phyloP scores from a whole-genome alignment of 2,113 vertebrate species.

The Promerops cafer region DNA sequence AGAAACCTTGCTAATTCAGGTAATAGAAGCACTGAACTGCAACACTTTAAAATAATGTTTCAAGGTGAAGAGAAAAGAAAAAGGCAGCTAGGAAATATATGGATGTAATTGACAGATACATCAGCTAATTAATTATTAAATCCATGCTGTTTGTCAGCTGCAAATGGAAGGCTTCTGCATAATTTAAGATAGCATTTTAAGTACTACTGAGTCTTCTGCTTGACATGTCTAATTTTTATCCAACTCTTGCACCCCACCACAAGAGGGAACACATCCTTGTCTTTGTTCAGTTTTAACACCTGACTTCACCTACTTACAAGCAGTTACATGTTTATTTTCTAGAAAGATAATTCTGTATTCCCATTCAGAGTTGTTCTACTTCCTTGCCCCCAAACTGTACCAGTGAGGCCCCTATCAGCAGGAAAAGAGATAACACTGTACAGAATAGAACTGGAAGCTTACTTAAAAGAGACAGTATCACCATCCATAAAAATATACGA shows the following conservation, averaged over 20 bases:
- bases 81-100: not conserved
- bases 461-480: not conserved
- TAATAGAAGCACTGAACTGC: not conserved
- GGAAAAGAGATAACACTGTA: not conserved
- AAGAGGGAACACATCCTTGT: not conserved
- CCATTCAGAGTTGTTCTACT: not conserved
- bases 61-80: not conserved
- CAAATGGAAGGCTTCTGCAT: slow-evolving; percentile 35
- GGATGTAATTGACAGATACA: not conserved
- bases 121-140: slow-evolving; percentile 54
- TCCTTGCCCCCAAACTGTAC: not conserved
- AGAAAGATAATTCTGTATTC: not conserved
- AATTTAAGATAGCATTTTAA: slow-evolving; percentile 13
- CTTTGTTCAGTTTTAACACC: not conserved
- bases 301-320: not conserved
- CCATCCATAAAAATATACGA: not conserved
- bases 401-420: not conserved
- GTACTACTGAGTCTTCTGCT: not conserved
- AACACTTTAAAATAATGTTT: not conserved
- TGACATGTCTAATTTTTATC: not conserved
- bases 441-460: not conserved
- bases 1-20: not conserved
- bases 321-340: not conserved
- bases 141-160: not conserved
- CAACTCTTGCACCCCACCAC: not conserved